Conservation (phyloP, 1,140 invertebrate species). For the Bactericera cockerelli region DNA sequence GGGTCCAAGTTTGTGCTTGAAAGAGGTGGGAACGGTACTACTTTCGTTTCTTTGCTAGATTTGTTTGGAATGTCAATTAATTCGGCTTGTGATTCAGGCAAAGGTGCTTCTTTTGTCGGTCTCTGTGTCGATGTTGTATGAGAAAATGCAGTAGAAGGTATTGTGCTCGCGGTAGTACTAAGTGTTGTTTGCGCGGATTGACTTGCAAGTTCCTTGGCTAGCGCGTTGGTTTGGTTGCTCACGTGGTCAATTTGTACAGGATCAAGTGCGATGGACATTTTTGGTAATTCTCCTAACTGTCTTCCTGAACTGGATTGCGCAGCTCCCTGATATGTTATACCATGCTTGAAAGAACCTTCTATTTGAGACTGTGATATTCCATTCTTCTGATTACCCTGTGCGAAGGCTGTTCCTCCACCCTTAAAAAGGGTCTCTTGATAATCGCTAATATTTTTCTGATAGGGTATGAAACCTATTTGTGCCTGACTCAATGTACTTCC, state of each 20-base stretch:
- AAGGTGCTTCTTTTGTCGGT: neutral
- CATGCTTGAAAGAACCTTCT: constrained; percentile 55
- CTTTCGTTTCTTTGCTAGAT: neutral
- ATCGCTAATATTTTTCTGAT: constrained; percentile 35
- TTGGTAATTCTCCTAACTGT: neutral
- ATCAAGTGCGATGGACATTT: neutral
- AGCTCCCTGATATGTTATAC: constrained; percentile 60
- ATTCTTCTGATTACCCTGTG: constrained; percentile 50
- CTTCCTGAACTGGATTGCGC: constrained; percentile 60
- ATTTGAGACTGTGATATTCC: constrained; percentile 67
- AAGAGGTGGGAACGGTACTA: neutral
- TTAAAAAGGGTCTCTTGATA: constrained; percentile 36
- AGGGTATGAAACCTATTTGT: constrained; percentile 66
- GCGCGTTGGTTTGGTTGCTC: neutral
- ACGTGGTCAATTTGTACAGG: neutral
- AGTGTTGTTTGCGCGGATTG: neutral
- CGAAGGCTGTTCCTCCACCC: constrained; percentile 56
- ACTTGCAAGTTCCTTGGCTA: neutral
- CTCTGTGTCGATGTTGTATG: neutral
- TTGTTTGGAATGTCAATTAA: constrained; percentile 2
- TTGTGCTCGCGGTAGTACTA: neutral
- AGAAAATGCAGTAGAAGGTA: neutral
- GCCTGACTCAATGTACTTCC: constrained; percentile 70
- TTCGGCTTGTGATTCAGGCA: neutral
- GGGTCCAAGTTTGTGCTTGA: constrained; percentile 27